These are phyloP conservation scores for Crotalus horridus DNA, from an alignment of 2,113 vertebrate species.

Conservation along the genomic window DNA sequence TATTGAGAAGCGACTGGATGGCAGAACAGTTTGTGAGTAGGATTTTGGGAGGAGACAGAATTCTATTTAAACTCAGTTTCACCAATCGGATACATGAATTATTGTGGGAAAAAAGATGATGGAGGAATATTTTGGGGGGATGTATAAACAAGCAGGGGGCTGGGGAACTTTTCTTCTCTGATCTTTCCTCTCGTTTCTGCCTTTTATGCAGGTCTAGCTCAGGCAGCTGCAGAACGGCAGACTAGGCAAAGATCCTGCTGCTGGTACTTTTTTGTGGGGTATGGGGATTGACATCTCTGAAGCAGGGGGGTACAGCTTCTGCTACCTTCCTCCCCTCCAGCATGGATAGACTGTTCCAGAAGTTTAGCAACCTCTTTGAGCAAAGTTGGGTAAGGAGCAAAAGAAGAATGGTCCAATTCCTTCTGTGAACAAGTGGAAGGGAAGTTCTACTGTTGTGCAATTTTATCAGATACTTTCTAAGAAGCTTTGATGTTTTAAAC, in stretches of 20 bases:
- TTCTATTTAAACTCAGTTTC: not conserved
- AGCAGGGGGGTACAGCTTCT: not conserved
- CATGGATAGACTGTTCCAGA: not conserved
- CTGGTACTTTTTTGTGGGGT: not conserved
- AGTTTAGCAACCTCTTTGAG: not conserved
- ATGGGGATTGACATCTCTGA: slow-evolving; percentile 1
- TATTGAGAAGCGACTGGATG: not conserved
- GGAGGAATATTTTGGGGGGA: not conserved
- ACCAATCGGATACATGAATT: not conserved
- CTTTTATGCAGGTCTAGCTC: slow-evolving; percentile 9
- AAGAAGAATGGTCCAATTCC: not conserved
- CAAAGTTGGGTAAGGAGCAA: not conserved
- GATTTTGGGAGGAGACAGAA: not conserved
- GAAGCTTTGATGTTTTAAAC: not conserved
- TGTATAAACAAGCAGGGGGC: not conserved
- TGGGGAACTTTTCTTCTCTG: not conserved
- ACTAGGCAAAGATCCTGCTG: not conserved
- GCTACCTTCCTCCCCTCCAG: not conserved
- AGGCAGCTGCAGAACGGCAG: not conserved
- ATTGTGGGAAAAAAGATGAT: not conserved
- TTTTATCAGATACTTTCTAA: not conserved
- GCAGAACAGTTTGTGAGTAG: not conserved
- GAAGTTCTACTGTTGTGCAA: not conserved
- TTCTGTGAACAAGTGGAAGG: not conserved
- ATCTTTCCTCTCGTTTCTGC: not conserved